These are phyloP conservation scores for Matsumurasca onukii DNA, from an alignment of 1,140 invertebrate genomes.

Conservation along the genomic window DNA sequence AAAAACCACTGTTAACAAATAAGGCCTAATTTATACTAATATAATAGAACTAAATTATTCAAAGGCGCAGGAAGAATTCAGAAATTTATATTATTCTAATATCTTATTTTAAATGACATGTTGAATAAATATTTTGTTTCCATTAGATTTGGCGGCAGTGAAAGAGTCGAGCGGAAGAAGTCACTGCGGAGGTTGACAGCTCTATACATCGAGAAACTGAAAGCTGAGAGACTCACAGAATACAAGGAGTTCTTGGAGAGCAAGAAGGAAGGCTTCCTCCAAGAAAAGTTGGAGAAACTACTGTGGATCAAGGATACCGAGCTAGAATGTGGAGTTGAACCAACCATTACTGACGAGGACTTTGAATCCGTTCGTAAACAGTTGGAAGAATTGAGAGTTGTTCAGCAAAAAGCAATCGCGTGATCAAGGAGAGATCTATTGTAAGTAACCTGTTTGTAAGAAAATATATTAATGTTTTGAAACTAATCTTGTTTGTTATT, in stretches of 20 bases:
- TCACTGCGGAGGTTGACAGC: slow-evolving; percentile 63
- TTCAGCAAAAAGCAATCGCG: neutral
- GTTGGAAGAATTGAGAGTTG: slow-evolving; percentile 44
- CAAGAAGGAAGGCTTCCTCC: slow-evolving; percentile 66
- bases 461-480: no score
- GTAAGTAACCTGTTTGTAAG: no score
- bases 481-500: no score
- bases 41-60: no score
- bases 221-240: slow-evolving; percentile 59
- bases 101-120: neutral
- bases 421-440: no score
- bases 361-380: slow-evolving; percentile 58
- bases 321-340: slow-evolving; percentile 58
- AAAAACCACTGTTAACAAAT: no score
- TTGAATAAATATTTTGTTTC: no score
- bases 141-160: slow-evolving; percentile 4
- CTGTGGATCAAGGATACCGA: slow-evolving; percentile 72
- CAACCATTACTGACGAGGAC: slow-evolving; percentile 63
- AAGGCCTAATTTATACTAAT: no score
- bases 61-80: no score
- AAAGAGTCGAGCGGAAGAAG: slow-evolving; percentile 55
- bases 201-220: slow-evolving; percentile 63
- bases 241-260: slow-evolving; percentile 62
- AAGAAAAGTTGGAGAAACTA: slow-evolving; percentile 56
- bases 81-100: neutral